phyloP scores from a whole-genome alignment of 2,797 vertebrate genomes.

The Perodicticus potto region DNA sequence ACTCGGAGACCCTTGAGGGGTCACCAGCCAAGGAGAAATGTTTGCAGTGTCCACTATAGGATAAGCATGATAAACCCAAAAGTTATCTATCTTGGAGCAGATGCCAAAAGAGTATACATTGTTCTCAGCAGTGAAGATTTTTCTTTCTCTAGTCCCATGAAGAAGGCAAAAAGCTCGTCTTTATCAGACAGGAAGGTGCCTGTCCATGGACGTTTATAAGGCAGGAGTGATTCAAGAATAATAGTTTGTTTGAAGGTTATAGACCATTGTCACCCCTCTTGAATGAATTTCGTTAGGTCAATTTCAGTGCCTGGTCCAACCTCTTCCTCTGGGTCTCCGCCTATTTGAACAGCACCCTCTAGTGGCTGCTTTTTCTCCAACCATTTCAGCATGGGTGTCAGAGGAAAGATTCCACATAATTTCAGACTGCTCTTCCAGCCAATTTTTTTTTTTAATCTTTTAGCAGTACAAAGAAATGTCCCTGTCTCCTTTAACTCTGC shows the following conservation, averaged over 20 bases:
- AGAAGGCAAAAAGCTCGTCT: conserved; percentile 4
- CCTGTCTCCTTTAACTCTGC: not conserved
- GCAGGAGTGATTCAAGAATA: not conserved
- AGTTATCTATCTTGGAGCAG: not conserved
- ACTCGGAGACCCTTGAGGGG: not conserved
- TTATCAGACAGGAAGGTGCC: not conserved
- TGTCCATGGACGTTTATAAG: not conserved
- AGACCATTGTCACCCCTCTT: not conserved
- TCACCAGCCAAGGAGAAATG: not conserved
- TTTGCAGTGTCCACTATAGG: not conserved
- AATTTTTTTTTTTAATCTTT: not conserved
- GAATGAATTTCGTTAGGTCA: not conserved
- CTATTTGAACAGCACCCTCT: not conserved
- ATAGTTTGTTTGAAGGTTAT: not conserved
- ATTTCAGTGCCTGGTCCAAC: not conserved
- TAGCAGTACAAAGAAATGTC: not conserved
- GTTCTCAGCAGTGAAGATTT: not conserved
- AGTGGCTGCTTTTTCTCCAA: not conserved
- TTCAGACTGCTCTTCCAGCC: not conserved
- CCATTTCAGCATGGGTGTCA: fast-evolving
- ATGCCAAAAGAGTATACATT: not conserved
- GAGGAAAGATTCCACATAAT: not conserved
- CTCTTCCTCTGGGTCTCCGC: too few relatives aligned
- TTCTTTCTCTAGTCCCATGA: not conserved
- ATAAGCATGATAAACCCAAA: not conserved